Conservation (phyloP, 1,140 invertebrate species). For the Schmidtea mediterranea region DNA sequence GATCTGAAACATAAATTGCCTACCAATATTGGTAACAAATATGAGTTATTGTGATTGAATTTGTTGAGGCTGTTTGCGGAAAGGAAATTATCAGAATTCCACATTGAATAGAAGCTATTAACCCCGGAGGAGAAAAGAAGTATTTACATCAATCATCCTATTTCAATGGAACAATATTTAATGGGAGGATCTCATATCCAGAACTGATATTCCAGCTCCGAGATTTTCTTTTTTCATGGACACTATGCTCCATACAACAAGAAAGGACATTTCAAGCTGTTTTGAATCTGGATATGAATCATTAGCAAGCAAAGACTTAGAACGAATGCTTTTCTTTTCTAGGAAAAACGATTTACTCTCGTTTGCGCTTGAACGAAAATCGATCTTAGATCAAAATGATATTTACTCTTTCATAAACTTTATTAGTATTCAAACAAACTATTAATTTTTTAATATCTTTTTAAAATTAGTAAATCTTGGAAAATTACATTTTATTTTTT, state of each 20-base stretch:
- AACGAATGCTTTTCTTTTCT: slow-evolving; percentile 54
- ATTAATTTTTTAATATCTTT: no score
- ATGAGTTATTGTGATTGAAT: slow-evolving; percentile 75
- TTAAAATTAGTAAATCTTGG: no score
- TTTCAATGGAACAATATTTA: no score
- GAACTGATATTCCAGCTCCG: slow-evolving; percentile 72
- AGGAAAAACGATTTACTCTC: background rate
- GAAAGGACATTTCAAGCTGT: slow-evolving; percentile 79
- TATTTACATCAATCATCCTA: no score
- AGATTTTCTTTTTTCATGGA: slow-evolving; percentile 91
- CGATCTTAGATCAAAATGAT: no score
- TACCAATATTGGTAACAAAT: no score
- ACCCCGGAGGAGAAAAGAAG: slow-evolving; percentile 58
- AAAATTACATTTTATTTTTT: no score
- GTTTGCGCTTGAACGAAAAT: no score
- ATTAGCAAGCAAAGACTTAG: slow-evolving; percentile 60
- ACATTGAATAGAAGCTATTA: slow-evolving; percentile 81
- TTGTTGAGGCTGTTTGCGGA: slow-evolving; percentile 75
- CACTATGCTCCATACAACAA: slow-evolving; percentile 68
- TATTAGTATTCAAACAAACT: no score
- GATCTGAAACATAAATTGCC: no score
- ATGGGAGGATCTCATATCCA: slow-evolving; percentile 60
- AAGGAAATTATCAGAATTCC: slow-evolving; percentile 88
- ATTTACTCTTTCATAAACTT: no score
- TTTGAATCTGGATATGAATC: slow-evolving; percentile 81